Evolutionary conservation across 2,113 vertebrate species (phyloP), one percentile per base, ranked within the genome.

Genomic region (Megalops atlanticus): DNA sequence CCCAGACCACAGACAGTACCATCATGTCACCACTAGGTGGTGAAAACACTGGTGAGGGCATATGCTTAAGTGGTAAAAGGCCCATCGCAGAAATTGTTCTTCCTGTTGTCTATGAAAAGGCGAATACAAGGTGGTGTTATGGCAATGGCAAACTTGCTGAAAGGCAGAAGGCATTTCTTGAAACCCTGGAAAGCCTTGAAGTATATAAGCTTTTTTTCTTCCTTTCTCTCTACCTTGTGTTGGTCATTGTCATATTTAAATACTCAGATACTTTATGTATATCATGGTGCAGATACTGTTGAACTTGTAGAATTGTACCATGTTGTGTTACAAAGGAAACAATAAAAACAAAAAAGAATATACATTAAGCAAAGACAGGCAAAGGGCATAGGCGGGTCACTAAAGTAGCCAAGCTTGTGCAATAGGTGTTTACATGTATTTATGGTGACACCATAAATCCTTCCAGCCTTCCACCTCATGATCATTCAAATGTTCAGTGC

Each of bases 361-460:
- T n/a, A n/a, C n/a, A n/a, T n/a, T n/a, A n/a, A n/a, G n/a, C n/a
- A 74, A 74, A 74, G 74, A 52, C 43, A 75, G 16, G 40, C 80
- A n/a, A 41, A 47, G 52, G n/a, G 52, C 52, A 58, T 24, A 64
- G n/a, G 58, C 58, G n/a, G n/a, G n/a, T n/a, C n/a, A n/a, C n/a
- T n/a, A n/a, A n/a, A n/a, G n/a, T n/a, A n/a, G n/a, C n/a, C n/a
- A n/a, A n/a, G 40, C 27, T 78, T 74, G 38, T 45, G 64, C 43
- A 80, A 70, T 70, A 80, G 70, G 78, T 72, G 78, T 71, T 80
- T 38, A 49, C 72, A 49, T 72, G 72, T 73, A 73, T 73, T 43
- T 73, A 80, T 12, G 39, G 69, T 64, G 69, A 81, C 18, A 58
- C 38, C 74, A n/a, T 36, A 76, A 68, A 81, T 47, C 74, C 41